Evolutionary conservation across 2,113 vertebrate species (phyloP), one percentile per base, ranked within the genome.

Genomic region (Gopherus evgoodei): DNA sequence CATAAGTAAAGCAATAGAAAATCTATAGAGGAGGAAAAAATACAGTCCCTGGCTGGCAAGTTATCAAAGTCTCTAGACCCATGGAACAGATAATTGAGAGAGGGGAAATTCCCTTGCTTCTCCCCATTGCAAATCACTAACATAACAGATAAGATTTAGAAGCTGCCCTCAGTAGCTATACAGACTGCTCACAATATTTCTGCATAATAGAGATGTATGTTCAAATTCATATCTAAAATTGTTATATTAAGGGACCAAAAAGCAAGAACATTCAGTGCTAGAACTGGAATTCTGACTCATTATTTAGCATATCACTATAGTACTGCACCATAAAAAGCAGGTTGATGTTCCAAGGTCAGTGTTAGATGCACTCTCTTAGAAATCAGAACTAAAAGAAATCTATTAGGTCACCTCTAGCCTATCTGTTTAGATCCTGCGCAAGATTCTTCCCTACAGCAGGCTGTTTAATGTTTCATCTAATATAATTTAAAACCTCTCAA

Each of bases 81-180:
- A 44, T 2, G 25, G 42, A 13, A 42, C 12, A 31, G 84, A 47
- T 54, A 86, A 50, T 84, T 94, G 72, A 75, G 4, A 65, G 62
- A 84, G 57, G 90, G 93, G 93, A 94, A 96, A 91, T 93, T 93
- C 92, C 93, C 90, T 75, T 54, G 49, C 22, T 49, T 88, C 24
- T 76, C 52, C 93, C 89, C 96, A 90, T 87, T 93, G 83, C 29
- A 83, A 83, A 50, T 90, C n/a, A 84, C 38, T 92, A 78, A 94
- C 65, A 85, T 56, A 75, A 86, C 35, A 87, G 69, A 72, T 31
- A 89, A 89, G 42, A 25, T 78, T 47, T 47, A 78, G 42, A 44
- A 81, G 81, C 35, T 91, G 22, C 90, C 80, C 94, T 88, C 75
- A 93, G 89, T 79, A 95, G 49, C 38, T 86, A 52, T 27, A 84